Evolutionary conservation across 2,113 vertebrate genomes (phyloP), one percentile per base, ranked within the genome.

Genomic region (Pseudorhombus dupliciocellatus): DNA sequence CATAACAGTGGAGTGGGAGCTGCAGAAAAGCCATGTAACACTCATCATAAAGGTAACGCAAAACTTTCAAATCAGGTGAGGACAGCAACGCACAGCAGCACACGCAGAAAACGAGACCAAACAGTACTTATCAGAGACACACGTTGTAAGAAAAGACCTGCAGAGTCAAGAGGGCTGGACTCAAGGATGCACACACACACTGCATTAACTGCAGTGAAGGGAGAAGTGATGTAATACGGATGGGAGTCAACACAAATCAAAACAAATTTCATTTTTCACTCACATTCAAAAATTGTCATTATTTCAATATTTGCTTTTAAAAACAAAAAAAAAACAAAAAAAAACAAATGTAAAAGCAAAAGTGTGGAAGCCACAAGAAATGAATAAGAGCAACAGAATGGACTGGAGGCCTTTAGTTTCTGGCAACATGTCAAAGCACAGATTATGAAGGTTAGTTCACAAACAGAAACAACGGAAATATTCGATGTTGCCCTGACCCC

Each of bases 1-100:
- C 95, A 96, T 98, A 97, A 98, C 96, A 95, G 95, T 97, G 96
- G 96, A 93, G 94, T 95, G 93, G 95, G 95, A 96, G 95, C 92
- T 91, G 95, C 93, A 96, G 92, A 96, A 11, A 96, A 95, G 94
- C 96, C 95, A 94, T 94, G 81, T 90, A 92, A 95, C 93, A 96
- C 90, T 91, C 85, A 90, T 90, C 66, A 83, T 87, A 84, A 90
- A 79, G 81, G 73, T 63, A 90, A 86, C 26, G 0, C 15, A 75
- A 88, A 88, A 83, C 78, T 34, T 84, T 85, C 86, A 37, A 87
- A 85, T 67, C 9, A 86, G 71, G 65, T 63, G 34, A 88, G 72
- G 83, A 88, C 81, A 84, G 77, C 73, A 87, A 88, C 61, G 62
- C 59, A 83, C 57, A 77, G 69, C 30, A 78, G 66, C 8, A 84